A percentile compares a stretch with the other conserved stretches of the same genome.
These are phyloP conservation scores for Galeruca laticollis DNA, from an alignment of 2,888 invertebrate species.

Conservation along the genomic window DNA sequence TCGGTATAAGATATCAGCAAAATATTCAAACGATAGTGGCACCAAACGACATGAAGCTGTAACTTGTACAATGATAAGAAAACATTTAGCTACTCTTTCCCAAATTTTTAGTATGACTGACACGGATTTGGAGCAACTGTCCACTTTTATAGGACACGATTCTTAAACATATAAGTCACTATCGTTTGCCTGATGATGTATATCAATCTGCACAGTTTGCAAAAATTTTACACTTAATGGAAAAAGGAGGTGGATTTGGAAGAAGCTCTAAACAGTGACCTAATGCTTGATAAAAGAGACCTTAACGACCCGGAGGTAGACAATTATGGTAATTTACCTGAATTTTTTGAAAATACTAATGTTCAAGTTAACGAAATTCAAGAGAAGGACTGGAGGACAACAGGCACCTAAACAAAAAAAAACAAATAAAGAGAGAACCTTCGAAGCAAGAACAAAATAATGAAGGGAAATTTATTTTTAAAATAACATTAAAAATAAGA, in stretches of 20 bases:
- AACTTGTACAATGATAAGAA: conserved; percentile 25
- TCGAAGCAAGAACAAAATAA: too few species aligned
- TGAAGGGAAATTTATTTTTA: too few species aligned
- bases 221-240: conserved; percentile 42
- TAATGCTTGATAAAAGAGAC: not conserved
- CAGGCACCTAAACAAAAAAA: too few species aligned
- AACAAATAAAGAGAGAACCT: too few species aligned
- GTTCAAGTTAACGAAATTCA: not conserved
- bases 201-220: conserved; percentile 41
- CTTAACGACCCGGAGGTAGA: not conserved
- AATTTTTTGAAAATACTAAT: not conserved
- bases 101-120: conserved; percentile 18
- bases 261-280: conserved; percentile 9
- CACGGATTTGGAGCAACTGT: conserved; percentile 37
- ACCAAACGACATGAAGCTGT: conserved; percentile 14
- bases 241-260: conserved; percentile 43
- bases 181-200: conserved; percentile 20
- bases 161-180: conserved; percentile 10
- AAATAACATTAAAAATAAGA: too few species aligned
- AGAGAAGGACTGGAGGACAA: too few species aligned
- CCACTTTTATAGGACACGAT: conserved; percentile 28
- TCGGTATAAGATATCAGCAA: conserved; percentile 25
- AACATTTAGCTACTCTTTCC: conserved; percentile 17
- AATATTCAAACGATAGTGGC: conserved; percentile 15
- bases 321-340: not conserved